These are phyloP conservation scores for Armadillidium nasatum DNA, from an alignment of 1,140 invertebrate genomes.

Conservation along the genomic window DNA sequence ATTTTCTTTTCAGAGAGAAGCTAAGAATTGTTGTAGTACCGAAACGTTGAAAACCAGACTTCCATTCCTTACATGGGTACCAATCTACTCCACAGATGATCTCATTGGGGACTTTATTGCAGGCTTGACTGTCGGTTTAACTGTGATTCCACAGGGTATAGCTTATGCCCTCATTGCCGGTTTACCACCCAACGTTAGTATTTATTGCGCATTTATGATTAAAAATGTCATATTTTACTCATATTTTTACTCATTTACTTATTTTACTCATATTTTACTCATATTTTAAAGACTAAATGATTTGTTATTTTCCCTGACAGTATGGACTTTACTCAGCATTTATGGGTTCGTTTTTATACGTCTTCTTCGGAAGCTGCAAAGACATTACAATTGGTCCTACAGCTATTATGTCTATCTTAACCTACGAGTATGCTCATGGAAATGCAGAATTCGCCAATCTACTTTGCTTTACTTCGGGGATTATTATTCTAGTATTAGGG, in stretches of 20 bases:
- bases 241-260: too few relatives aligned
- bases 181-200: constrained; percentile 59
- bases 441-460: constrained; percentile 71
- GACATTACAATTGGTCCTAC: constrained; percentile 88
- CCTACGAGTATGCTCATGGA: constrained; percentile 66
- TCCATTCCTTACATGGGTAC: constrained; percentile 65
- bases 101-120: constrained; percentile 68
- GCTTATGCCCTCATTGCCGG: constrained; percentile 76
- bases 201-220: too few relatives aligned
- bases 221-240: too few relatives aligned
- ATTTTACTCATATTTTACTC: not conserved
- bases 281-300: not conserved
- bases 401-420: constrained; percentile 75
- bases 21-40: not conserved
- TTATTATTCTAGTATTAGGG: constrained; percentile 72
- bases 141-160: constrained; percentile 78
- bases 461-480: constrained; percentile 68
- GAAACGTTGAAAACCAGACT: constrained; percentile 49
- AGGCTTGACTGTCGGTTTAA: constrained; percentile 77
- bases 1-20: too few relatives aligned
- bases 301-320: constrained; percentile 49
- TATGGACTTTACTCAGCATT: constrained; percentile 88
- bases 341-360: constrained; percentile 85
- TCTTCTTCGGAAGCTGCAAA: constrained; percentile 81
- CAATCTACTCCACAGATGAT: constrained; percentile 58